phyloP scores from a whole-genome alignment of 1,140 invertebrate genomes.

The Pseudoatta argentina region DNA sequence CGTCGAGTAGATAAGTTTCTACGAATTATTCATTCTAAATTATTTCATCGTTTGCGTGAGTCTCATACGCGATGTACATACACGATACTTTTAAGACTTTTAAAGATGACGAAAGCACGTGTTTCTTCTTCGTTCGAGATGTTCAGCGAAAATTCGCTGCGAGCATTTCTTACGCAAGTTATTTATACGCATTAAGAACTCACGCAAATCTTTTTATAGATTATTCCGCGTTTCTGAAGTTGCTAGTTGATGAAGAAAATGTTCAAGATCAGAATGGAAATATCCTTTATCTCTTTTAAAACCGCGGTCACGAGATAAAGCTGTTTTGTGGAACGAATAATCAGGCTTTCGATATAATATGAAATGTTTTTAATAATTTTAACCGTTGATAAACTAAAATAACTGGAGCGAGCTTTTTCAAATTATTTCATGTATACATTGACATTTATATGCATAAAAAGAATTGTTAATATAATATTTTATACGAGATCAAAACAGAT shows the following conservation, averaged over 20 bases:
- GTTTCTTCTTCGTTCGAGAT: conserved; percentile 26
- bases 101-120: conserved; percentile 38
- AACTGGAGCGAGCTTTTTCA: conserved; percentile 22
- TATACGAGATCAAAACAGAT: conserved; percentile 34
- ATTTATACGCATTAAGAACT: neutral
- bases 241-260: conserved; percentile 6
- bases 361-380: conserved; percentile 17
- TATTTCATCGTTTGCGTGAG: conserved; percentile 56
- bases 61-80: conserved; percentile 50
- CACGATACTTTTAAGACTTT: conserved; percentile 58
- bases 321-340: conserved; percentile 1
- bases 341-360: conserved; percentile 21
- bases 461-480: conserved; percentile 27
- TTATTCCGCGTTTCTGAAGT: conserved; percentile 18
- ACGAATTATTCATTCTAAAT: conserved; percentile 44
- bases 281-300: neutral
- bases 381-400: conserved; percentile 23
- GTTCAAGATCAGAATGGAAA: neutral
- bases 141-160: neutral
- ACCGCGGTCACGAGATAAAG: neutral
- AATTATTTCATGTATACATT: conserved; percentile 37
- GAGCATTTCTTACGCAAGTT: conserved; percentile 7
- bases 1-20: conserved; percentile 53
- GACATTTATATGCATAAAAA: conserved; percentile 16
- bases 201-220: conserved; percentile 14